Base-by-base conservation (phyloP, 1,140 invertebrate genomes). In the Odontomachus brunneus region DNA sequence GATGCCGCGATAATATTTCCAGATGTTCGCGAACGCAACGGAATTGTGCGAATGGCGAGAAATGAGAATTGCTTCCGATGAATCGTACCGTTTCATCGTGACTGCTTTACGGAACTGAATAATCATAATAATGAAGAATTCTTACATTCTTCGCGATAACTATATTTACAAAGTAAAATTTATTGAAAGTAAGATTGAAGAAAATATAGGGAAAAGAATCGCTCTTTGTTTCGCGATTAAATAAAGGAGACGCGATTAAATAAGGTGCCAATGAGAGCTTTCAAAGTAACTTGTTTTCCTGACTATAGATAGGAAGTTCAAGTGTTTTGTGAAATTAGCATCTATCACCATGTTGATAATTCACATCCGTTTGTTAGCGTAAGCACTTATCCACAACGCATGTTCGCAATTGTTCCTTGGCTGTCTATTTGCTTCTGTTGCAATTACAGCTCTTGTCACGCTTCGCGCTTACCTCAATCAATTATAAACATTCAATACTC, bases 351-450 rank as follows among this genome's bases (percentile, higher is more conserved):
- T 26, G 15, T 65, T 24, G 73, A 66, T 76, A 60, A 76, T 65
- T 76, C 73, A 66, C 19, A 9, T 1, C 9, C 26, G 29, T 51
- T 22, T 66, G 17, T 51, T 66, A 76, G 26, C 66, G 60, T 60
- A 59, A 76, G 38, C 44, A 66, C 19, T 76, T 76, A 76, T 51
- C 0, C 73, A 53, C 60, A 75, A 62, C 38, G 57, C 44, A 66
- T 66, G 17, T 44, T n/a, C 22, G 49, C 24, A 65, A 63, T 53
- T 76, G 19, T 22, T 65, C 19, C 44, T 76, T 66, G 48, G 60
- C 73, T 26, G 26, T 62, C 48, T 75, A 75, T 66, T 65, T 51
- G 33, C 19, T 76, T 53, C 14, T 15, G 53, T 49, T 29, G 65
- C 66, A 66, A 66, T 76, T 76, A 66, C 65, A 76, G 19, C 59